A percentile compares a stretch with the other conserved stretches of the same genome.
These are phyloP conservation scores for Alosa alosa DNA, from an alignment of 2,113 vertebrate species.

Conservation along the genomic window DNA sequence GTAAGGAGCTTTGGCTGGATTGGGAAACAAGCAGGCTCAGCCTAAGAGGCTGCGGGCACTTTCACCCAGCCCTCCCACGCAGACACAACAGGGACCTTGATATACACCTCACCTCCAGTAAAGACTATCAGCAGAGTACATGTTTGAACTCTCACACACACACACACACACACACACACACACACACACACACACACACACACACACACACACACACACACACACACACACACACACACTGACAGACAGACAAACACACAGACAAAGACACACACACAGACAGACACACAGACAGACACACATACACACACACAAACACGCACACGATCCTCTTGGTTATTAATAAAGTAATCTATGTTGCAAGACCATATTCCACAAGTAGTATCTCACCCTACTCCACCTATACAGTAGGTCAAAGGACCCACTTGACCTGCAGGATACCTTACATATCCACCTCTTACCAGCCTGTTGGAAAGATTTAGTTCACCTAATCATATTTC, in stretches of 20 bases:
- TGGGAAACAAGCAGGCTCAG: neutral
- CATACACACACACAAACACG: too few relatives aligned
- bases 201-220: too few relatives aligned
- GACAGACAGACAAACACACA: too few relatives aligned
- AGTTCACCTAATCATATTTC: neutral
- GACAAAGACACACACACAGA: too few relatives aligned
- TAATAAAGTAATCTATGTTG: neutral
- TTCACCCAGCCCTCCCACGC: neutral
- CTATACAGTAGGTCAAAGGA: neutral
- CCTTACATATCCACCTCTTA: neutral
- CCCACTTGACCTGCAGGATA: neutral
- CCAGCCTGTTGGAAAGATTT: neutral
- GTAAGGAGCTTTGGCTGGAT: slow-evolving; percentile 8
- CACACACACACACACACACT: too few relatives aligned
- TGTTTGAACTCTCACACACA: too few relatives aligned
- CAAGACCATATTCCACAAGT: neutral
- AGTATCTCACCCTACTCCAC: neutral
- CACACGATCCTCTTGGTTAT: too few relatives aligned
- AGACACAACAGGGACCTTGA: too few relatives aligned
- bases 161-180: too few relatives aligned
- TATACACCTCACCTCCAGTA: neutral
- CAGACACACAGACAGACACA: too few relatives aligned
- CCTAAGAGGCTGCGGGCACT: neutral
- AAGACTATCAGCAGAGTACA: neutral
- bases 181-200: too few relatives aligned